phyloP scores from a whole-genome alignment of 2,113 vertebrate species.

The Syngnathoides biaculeatus region DNA sequence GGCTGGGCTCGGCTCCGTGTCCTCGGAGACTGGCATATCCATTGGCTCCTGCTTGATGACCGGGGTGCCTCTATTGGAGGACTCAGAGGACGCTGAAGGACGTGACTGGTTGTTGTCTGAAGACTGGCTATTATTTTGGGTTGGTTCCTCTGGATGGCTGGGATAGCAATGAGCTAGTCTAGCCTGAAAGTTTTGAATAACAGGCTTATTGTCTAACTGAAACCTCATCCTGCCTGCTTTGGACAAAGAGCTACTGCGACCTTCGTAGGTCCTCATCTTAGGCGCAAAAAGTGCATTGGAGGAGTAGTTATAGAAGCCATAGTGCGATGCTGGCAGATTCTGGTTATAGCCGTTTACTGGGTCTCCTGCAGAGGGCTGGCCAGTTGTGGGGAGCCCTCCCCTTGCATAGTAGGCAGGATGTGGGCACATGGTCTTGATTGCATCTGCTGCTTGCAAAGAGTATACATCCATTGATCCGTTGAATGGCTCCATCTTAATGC shows the following conservation, averaged over 20 bases:
- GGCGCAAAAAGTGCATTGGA: conserved; percentile 85
- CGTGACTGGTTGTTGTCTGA: conserved; percentile 71
- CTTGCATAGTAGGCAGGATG: conserved; percentile 94
- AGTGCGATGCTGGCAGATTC: conserved; percentile 81
- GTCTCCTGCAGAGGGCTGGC: conserved; percentile 79
- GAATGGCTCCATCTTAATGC: conserved; percentile 81
- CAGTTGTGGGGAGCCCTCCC: conserved; percentile 78
- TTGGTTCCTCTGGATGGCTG: conserved; percentile 71
- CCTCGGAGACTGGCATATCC: conserved; percentile 74
- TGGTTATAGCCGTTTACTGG: conserved; percentile 88
- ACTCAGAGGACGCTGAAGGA: conserved; percentile 68
- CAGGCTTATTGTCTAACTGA: conserved; percentile 82
- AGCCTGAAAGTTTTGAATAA: conserved; percentile 78
- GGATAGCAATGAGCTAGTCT: conserved; percentile 76
- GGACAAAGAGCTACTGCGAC: conserved; percentile 68
- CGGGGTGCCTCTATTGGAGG: conserved; percentile 61
- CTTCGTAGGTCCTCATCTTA: conserved; percentile 81
- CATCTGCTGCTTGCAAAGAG: conserved; percentile 84
- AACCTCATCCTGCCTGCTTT: conserved; percentile 56
- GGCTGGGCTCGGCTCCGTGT: conserved; percentile 41
- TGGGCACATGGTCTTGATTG: conserved; percentile 86
- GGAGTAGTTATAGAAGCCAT: conserved; percentile 85
- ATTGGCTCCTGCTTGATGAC: conserved; percentile 91
- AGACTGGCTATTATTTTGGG: conserved; percentile 40
- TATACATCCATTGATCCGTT: conserved; percentile 79